Evolutionary conservation across 2,113 vertebrate genomes (phyloP).

Genomic region (Rissa tridactyla): DNA sequence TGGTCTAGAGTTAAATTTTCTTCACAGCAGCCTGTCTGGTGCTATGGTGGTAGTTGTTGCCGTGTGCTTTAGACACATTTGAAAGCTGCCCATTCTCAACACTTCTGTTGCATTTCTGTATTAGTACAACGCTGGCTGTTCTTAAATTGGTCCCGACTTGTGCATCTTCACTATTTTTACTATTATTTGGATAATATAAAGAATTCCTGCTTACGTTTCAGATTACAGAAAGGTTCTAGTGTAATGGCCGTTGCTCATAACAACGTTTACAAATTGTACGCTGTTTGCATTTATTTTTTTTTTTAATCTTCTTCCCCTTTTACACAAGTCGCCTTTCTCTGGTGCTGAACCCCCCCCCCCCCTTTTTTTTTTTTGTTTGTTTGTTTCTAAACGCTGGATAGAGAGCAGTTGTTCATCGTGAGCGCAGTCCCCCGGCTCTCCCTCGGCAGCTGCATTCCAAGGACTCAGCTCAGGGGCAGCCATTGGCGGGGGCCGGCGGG

Average conservation of each 20-base stretch:
- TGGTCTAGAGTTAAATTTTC: background rate
- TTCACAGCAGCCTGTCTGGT: background rate
- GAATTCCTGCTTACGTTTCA: background rate
- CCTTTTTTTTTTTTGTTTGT: background rate
- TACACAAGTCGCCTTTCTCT: background rate
- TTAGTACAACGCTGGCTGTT: background rate
- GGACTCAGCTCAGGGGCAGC: background rate
- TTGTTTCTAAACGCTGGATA: background rate
- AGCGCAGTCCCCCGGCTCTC: background rate
- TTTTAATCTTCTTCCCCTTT: background rate
- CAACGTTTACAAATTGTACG: accelerated
- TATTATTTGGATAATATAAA: background rate
- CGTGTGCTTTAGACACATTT: accelerated
- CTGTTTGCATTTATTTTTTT: background rate
- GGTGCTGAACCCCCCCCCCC: background rate
- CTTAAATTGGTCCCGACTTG: background rate
- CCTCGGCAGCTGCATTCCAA: background rate
- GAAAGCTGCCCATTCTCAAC: background rate
- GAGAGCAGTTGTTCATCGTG: background rate
- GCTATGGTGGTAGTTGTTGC: background rate
- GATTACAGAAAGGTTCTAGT: background rate
- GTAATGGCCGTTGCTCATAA: background rate
- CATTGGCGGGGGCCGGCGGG: background rate
- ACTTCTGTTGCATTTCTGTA: background rate
- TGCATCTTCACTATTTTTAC: background rate